These are phyloP conservation scores for Sturnus vulgaris DNA, from an alignment of 2,113 vertebrate genomes.

Conservation along the genomic window DNA sequence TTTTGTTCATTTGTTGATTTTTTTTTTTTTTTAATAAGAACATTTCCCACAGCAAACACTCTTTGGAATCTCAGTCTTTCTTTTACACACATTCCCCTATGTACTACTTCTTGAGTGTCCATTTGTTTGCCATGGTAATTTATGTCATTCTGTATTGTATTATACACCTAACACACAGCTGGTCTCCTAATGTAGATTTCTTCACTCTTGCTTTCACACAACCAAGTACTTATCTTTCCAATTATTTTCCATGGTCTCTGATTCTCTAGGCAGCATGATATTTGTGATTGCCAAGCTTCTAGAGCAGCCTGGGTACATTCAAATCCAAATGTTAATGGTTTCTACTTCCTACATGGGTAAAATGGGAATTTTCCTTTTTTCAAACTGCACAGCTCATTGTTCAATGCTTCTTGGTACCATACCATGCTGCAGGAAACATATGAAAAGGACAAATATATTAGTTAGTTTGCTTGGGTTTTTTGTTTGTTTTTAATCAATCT, in stretches of 20 bases:
- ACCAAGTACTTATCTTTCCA: conserved; percentile 28
- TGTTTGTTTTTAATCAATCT: neutral
- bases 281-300: conserved; percentile 10
- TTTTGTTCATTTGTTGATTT: neutral
- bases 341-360: neutral
- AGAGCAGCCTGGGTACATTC: neutral
- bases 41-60: neutral
- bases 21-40: neutral
- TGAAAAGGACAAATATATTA: neutral
- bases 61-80: neutral
- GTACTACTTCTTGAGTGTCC: conserved; percentile 64
- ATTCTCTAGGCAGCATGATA: conserved; percentile 16
- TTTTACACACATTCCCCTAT: neutral
- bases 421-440: neutral
- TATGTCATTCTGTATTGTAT: conserved; percentile 63
- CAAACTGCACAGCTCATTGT: neutral
- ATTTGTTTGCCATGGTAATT: conserved; percentile 71
- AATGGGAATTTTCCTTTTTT: neutral
- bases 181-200: conserved; percentile 66
- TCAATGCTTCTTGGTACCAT: neutral
- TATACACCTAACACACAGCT: conserved; percentile 69
- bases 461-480: neutral
- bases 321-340: conserved; percentile 11
- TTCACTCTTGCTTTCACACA: conserved; percentile 48
- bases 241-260: conserved; percentile 36